A percentile compares a stretch with the other conserved stretches of the same genome.
Evolutionary conservation across 2,888 invertebrate species (phyloP).

Genomic region (Cryptocephalus primarius): DNA sequence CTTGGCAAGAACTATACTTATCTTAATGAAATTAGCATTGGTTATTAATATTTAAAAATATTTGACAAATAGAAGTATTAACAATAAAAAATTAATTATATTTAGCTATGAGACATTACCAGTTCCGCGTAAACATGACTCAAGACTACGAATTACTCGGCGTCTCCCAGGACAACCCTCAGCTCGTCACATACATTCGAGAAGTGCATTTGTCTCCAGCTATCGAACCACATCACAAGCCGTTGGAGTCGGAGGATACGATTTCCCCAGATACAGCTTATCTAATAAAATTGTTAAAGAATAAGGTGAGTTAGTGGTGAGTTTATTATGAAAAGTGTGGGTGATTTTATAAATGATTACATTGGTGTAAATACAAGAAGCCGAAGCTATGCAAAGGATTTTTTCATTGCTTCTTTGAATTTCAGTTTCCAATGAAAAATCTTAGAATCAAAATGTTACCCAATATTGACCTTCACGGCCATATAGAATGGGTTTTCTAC

Average conservation of each 20-base stretch:
- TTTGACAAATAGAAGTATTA: not conserved
- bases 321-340: slow-evolving; percentile 9
- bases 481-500: too few relatives aligned
- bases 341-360: too few relatives aligned
- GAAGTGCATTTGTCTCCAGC: slow-evolving; percentile 53
- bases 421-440: too few relatives aligned
- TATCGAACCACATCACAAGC: slow-evolving; percentile 36
- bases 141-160: slow-evolving; percentile 64
- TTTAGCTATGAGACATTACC: slow-evolving; percentile 59
- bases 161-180: slow-evolving; percentile 64
- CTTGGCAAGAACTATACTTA: too few relatives aligned
- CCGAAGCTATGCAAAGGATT: too few relatives aligned
- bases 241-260: slow-evolving; percentile 24
- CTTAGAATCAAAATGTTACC: too few relatives aligned
- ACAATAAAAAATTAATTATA: slow-evolving; percentile 3
- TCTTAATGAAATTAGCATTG: too few relatives aligned
- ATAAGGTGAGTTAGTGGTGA: slow-evolving; percentile 33
- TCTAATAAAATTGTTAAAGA: slow-evolving; percentile 36
- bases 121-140: slow-evolving; percentile 71
- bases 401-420: too few relatives aligned
- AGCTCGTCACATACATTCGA: slow-evolving; percentile 62
- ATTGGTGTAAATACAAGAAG: too few relatives aligned
- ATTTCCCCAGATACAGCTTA: slow-evolving; percentile 41
- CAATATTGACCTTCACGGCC: too few relatives aligned
- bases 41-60: too few relatives aligned